Percentiles rank a stretch among this genome's conserved stretches.
Conservation (phyloP, 2,113 vertebrate genomes). For the Scortum barcoo region DNA sequence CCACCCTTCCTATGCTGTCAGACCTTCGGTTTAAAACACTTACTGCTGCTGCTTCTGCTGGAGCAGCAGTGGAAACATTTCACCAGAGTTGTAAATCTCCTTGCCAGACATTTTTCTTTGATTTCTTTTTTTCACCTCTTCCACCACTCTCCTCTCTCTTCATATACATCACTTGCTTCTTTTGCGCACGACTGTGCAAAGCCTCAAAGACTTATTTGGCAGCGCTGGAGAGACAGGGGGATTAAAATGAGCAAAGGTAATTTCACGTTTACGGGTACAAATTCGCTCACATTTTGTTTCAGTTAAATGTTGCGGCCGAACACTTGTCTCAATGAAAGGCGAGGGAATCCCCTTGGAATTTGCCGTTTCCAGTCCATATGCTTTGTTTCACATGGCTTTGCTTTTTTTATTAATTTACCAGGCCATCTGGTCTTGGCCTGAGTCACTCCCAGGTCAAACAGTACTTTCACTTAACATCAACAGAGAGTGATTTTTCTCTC, state of each 20-base stretch:
- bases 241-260: slow-evolving; percentile 51
- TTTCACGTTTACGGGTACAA: slow-evolving; percentile 60
- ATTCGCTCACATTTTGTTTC: slow-evolving; percentile 70
- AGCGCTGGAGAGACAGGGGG: slow-evolving; percentile 15
- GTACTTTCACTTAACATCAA: slow-evolving; percentile 69
- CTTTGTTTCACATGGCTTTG: slow-evolving; percentile 66
- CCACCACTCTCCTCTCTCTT: slow-evolving; percentile 18
- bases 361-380: slow-evolving; percentile 69
- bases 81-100: slow-evolving; percentile 80
- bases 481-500: slow-evolving; percentile 26
- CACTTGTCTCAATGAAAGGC: slow-evolving; percentile 60
- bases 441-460: slow-evolving; percentile 75
- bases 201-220: slow-evolving; percentile 62
- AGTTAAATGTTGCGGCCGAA: slow-evolving; percentile 56
- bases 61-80: slow-evolving; percentile 73
- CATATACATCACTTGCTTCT: slow-evolving; percentile 32
- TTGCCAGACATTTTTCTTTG: slow-evolving; percentile 78
- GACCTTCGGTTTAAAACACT: slow-evolving; percentile 64
- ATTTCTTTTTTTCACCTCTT: slow-evolving; percentile 53
- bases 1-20: slow-evolving; percentile 65
- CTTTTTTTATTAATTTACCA: slow-evolving; percentile 64
- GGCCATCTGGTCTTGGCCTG: slow-evolving; percentile 71
- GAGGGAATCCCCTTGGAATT: slow-evolving; percentile 56
- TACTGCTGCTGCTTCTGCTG: slow-evolving; percentile 70
- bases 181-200: slow-evolving; percentile 50